Conservation (phyloP, 2,113 vertebrate species). For the Charina bottae region DNA sequence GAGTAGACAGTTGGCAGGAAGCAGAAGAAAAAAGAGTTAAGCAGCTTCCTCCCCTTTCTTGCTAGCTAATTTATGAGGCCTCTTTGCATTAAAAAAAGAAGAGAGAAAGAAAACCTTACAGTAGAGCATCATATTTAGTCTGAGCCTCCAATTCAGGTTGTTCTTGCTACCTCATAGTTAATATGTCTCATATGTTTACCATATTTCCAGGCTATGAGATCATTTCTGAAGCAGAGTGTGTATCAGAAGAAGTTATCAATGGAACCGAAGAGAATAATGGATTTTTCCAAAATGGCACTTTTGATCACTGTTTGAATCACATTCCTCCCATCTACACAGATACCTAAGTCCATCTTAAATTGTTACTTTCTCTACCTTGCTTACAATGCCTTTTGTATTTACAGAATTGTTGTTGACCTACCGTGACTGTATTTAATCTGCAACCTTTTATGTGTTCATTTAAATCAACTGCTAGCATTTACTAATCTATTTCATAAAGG, state of each 20-base stretch:
- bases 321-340: conserved; percentile 94
- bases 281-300: conserved; percentile 91
- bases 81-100: not conserved
- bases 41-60: not conserved
- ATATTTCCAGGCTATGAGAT: conserved; percentile 83
- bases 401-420: conserved; percentile 66
- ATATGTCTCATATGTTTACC: conserved; percentile 21
- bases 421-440: conserved; percentile 70
- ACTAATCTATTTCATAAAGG: conserved; percentile 71
- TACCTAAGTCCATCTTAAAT: conserved; percentile 75
- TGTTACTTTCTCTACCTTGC: conserved; percentile 53
- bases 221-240: conserved; percentile 80
- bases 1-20: not conserved
- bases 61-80: not conserved
- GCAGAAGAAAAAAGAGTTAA: not conserved
- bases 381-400: conserved; percentile 68
- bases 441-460: conserved; percentile 70
- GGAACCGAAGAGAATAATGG: conserved; percentile 83
- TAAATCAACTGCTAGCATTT: conserved; percentile 72
- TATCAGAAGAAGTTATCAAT: conserved; percentile 76
- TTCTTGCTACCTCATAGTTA: conserved; percentile 31
- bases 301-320: conserved; percentile 93
- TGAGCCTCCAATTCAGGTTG: conserved; percentile 13
- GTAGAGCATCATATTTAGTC: not conserved
- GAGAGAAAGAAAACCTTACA: not conserved